Evolutionary conservation across 53 echinoderm and acorn worm species (phyloP).

Genomic region (Actinopyga echinites): DNA sequence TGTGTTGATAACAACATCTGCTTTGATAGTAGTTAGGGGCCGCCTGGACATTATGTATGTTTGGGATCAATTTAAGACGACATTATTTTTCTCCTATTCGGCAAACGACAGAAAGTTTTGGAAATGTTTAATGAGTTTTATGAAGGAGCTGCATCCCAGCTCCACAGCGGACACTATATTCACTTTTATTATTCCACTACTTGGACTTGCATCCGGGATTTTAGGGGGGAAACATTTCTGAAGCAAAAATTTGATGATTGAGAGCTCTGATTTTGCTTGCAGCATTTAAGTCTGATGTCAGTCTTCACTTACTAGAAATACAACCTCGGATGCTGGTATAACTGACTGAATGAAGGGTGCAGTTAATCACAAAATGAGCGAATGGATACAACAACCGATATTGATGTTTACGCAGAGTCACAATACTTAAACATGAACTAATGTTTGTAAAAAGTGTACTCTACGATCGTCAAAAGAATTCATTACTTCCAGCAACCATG

Average conservation of each 20-base stretch:
- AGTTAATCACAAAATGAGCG: no score
- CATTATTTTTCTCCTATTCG: neutral
- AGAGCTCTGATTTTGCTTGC: no score
- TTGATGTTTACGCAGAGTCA: no score
- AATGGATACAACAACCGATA: no score
- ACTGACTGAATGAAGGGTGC: no score
- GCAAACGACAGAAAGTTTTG: constrained; percentile 5
- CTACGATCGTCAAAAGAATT: no score
- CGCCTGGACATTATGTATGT: neutral
- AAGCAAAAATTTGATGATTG: neutral
- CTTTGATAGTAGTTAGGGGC: neutral
- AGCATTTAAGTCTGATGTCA: no score
- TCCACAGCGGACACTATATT: neutral
- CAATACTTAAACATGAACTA: no score
- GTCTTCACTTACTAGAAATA: no score
- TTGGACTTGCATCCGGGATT: neutral
- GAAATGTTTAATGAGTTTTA: neutral
- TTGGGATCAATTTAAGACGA: neutral
- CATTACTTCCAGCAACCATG: no score
- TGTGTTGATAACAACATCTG: neutral
- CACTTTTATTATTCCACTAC: neutral
- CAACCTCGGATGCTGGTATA: no score
- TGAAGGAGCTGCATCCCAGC: neutral
- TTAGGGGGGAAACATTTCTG: constrained; percentile 16
- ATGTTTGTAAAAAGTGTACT: no score